Base-by-base conservation (phyloP, 2,797 vertebrate species). In the Pogonophryne albipinna region DNA sequence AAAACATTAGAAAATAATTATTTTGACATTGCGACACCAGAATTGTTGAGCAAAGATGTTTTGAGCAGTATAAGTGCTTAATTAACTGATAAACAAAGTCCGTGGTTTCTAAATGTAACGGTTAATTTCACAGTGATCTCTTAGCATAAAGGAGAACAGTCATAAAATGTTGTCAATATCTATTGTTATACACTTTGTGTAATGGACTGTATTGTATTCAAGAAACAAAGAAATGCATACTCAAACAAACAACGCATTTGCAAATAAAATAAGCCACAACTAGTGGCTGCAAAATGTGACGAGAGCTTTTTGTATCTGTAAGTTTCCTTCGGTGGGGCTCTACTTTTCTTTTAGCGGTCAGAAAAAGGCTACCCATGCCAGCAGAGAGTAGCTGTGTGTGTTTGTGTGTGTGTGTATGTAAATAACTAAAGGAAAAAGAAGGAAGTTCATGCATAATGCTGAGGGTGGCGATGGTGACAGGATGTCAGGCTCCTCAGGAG, bases 401-500 rank as follows among this genome's bases (percentile, higher is more conserved):
- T 59, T 44, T 70, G 41, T 23, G 53, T 63, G 52, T 20, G 51
- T 17, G 46, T 66, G 47, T 57, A 16, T 68, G 66, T 66, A 75
- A 88, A 88, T 83, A 57, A 31, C 49, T 69, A 14, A 19, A 45
- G 57, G 47, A 53, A 57, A 57, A 19, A 20, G 12, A 44, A 10
- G 45, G 58, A 10, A 45, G 58, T 51, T 91, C 74, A 85, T 92
- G 82, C 78, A 87, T 89, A 87, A 82, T 83, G 77, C 82, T 73
- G 51, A 85, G 71, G 70, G 56, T 73, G 65, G 71, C 14, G 41
- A 61, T 79, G 83, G 86, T 90, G 84, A 89, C 82, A 85, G 87
- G 70, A 84, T 84, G 92, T 90, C 87, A 82, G 63, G 75, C 79
- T 85, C 74, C 74, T 88, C 76, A 73, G 71, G 85, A 88, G 55